Evolutionary conservation across 2,797 vertebrate genomes (phyloP).

Genomic region (Takifugu ocellatus): DNA sequence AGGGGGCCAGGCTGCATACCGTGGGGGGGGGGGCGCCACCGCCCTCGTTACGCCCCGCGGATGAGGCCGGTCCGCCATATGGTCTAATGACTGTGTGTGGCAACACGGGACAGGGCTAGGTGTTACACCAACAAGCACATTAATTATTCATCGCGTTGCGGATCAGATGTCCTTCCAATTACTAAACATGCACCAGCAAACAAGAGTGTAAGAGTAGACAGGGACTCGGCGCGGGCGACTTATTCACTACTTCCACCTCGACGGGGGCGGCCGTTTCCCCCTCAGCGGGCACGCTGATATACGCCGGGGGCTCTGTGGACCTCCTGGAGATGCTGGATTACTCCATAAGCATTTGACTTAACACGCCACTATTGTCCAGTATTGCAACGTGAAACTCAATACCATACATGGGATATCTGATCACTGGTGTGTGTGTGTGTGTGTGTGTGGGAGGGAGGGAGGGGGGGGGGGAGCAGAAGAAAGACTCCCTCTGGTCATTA

Average conservation of each 20-base stretch:
- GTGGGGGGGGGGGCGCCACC: constrained; percentile 18
- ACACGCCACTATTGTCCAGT: constrained; percentile 51
- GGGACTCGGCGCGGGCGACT: constrained; percentile 40
- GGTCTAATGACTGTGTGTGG: constrained; percentile 40
- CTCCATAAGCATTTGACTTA: constrained; percentile 50
- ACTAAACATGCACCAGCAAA: constrained; percentile 73
- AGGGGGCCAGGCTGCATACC: constrained; percentile 21
- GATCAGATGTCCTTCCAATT: constrained; percentile 63
- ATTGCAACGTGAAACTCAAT: constrained; percentile 58
- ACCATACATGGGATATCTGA: constrained; percentile 64
- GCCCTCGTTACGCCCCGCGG: constrained; percentile 30
- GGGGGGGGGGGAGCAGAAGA: neutral
- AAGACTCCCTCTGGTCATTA: too few species aligned
- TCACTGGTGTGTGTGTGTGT: constrained; percentile 8
- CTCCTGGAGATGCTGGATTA: constrained; percentile 26
- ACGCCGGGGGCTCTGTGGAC: constrained; percentile 39
- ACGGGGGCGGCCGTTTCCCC: constrained; percentile 52
- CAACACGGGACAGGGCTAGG: constrained; percentile 31
- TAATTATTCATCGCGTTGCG: constrained; percentile 57
- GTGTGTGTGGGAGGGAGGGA: neutral
- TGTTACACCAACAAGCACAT: constrained; percentile 51
- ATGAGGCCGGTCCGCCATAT: constrained; percentile 39
- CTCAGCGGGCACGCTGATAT: constrained; percentile 39
- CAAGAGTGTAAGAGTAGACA: constrained; percentile 63
- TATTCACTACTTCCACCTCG: constrained; percentile 63